phyloP scores from a whole-genome alignment of 2,113 vertebrate species.

The Pan troglodytes region NHGRI_mPanTro3-v2.1_pri NC_086015.1:67269501-67270000 shows the following conservation, averaged over 20 bases:
- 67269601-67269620: not conserved
- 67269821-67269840: not conserved
- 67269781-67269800: not conserved
- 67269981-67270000: not conserved
- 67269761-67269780: not conserved
- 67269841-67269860: not conserved
- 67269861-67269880: not conserved
- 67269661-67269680: not conserved
- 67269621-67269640: not conserved
- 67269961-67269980: not conserved
- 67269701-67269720: not conserved
- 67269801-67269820: not conserved
- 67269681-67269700: not conserved
- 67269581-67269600: not conserved
- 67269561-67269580: not conserved
- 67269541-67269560: not conserved
- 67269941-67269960: not conserved
- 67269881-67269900: not conserved
- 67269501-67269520: not conserved
- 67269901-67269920: not conserved
- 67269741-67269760: not conserved
- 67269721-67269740: not conserved
- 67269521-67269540: not conserved
- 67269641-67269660: not conserved
- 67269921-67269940: not conserved